Percentiles rank a stretch among this genome's conserved stretches.
Evolutionary conservation across 2,113 vertebrate genomes (phyloP).

Genomic region (Desmodus rotundus): DNA sequence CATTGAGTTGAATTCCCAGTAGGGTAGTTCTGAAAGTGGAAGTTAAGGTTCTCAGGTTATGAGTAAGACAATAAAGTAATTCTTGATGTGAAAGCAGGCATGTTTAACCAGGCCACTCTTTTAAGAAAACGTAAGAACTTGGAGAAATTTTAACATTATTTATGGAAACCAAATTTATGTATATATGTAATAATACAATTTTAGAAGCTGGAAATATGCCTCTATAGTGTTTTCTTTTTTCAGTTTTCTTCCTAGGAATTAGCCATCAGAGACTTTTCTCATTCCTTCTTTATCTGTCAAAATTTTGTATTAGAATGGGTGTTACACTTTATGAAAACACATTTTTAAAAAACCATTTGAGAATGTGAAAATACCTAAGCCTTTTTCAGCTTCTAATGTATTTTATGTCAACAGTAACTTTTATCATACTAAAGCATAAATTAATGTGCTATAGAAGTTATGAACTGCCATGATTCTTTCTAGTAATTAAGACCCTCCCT

Average conservation of each 20-base stretch:
- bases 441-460: neutral
- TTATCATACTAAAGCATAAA: neutral
- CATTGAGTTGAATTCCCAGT: neutral
- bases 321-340: neutral
- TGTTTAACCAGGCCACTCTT: neutral
- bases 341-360: neutral
- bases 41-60: neutral
- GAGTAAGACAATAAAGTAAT: neutral
- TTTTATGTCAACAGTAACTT: conserved; percentile 27
- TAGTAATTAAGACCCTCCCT: neutral
- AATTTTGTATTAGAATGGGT: neutral
- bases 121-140: neutral
- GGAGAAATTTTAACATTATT: neutral
- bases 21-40: neutral
- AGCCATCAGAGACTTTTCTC: neutral
- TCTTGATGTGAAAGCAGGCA: neutral
- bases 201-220: neutral
- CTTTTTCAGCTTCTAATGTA: neutral
- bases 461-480: neutral
- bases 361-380: neutral
- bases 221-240: neutral
- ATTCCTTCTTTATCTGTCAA: neutral
- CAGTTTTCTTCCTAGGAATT: neutral
- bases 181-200: neutral
- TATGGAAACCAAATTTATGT: neutral